Percentiles rank a stretch among this genome's conserved stretches.
Conservation (phyloP, 2,113 vertebrate species). For the Pyxicephalus adspersus region DNA sequence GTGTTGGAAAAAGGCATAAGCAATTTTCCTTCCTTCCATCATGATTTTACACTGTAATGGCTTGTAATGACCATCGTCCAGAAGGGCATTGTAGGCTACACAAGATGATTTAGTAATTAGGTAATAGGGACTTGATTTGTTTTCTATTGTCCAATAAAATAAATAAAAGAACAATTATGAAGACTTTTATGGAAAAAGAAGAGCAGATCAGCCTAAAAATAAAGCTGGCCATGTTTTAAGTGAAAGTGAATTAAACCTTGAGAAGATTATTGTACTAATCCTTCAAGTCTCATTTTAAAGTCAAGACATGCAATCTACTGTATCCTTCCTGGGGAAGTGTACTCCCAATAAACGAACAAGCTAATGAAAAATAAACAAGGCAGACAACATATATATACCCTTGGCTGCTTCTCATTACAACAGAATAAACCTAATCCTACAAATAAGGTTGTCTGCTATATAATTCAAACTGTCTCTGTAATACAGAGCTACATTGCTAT, state of each 20-base stretch:
- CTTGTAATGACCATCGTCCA: no score
- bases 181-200: neutral
- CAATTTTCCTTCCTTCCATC: no score
- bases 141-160: no score
- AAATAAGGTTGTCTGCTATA: neutral
- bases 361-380: constrained; percentile 28
- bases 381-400: neutral
- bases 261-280: neutral
- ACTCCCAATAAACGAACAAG: constrained; percentile 17
- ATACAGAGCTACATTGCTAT: neutral
- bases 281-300: constrained; percentile 41
- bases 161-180: no score
- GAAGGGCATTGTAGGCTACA: no score
- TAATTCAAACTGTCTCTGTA: neutral
- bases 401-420: constrained; percentile 5
- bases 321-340: constrained; percentile 14
- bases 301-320: neutral
- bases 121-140: no score
- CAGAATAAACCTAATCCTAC: neutral
- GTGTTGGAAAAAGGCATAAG: no score
- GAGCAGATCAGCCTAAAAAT: constrained; percentile 2
- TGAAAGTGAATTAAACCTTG: constrained; percentile 5
- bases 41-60: no score
- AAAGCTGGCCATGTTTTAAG: neutral
- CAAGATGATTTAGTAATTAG: no score